A percentile compares a stretch with the other conserved stretches of the same genome.
Conservation (phyloP, 2,113 vertebrate genomes). For the Nipponia nippon region DNA sequence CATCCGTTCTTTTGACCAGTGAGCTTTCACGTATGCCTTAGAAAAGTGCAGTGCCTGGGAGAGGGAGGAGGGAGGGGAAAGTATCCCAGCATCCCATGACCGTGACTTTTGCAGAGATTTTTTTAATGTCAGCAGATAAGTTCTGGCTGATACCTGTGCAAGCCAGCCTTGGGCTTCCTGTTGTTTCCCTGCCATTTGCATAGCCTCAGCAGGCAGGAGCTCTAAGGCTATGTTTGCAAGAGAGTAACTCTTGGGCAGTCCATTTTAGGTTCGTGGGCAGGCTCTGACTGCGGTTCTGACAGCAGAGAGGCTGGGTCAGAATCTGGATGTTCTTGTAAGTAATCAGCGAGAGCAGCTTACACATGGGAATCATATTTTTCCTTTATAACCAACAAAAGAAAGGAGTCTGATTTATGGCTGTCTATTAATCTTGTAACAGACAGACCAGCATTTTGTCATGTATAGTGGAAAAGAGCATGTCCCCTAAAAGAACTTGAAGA, state of each 20-base stretch:
- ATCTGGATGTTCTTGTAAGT: not conserved
- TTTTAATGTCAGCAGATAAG: not conserved
- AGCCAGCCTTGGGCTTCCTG: not conserved
- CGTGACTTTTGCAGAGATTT: not conserved
- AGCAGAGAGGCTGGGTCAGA: not conserved
- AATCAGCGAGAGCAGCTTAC: not conserved
- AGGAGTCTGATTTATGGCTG: not conserved
- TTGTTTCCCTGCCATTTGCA: not conserved
- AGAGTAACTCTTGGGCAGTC: not conserved
- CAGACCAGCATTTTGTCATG: not conserved
- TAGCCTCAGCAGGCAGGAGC: not conserved
- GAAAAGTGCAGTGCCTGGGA: not conserved
- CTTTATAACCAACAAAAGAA: not conserved
- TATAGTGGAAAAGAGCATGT: not conserved
- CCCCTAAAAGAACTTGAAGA: not conserved
- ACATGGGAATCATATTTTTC: not conserved
- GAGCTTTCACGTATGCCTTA: constrained; percentile 8
- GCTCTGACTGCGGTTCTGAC: not conserved
- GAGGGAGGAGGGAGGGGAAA: constrained; percentile 18
- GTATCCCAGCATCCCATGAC: not conserved
- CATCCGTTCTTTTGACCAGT: not conserved
- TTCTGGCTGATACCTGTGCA: not conserved
- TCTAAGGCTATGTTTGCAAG: not conserved
- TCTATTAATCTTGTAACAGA: not conserved
- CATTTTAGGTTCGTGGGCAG: not conserved